Conservation (phyloP, 2,113 vertebrate genomes). For the Nanorana parkeri region DNA sequence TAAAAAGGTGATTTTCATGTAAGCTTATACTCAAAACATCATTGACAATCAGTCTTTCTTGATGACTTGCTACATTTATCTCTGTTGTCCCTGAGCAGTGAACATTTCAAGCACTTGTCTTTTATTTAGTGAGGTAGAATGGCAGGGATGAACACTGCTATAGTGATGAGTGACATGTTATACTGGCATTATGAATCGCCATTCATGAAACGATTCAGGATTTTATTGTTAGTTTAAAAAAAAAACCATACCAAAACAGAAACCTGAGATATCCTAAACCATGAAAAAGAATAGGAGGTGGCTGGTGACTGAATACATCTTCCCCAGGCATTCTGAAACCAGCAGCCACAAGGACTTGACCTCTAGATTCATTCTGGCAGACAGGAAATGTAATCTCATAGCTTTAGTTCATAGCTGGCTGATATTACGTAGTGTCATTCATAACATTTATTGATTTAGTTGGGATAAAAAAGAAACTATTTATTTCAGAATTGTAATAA, state of each 20-base stretch:
- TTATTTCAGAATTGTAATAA: constrained; percentile 31
- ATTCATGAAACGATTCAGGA: not conserved
- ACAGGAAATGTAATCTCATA: constrained; percentile 16
- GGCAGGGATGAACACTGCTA: too few species aligned
- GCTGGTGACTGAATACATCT: not conserved
- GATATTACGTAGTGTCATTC: not conserved
- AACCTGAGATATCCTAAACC: not conserved
- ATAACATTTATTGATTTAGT: not conserved
- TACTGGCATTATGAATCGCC: not conserved
- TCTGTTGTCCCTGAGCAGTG: too few species aligned
- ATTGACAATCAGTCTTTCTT: too few species aligned
- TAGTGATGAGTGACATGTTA: constrained; percentile 6
- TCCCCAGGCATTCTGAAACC: not conserved
- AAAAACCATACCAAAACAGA: not conserved
- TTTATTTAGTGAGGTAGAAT: too few species aligned
- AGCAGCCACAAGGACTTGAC: constrained; percentile 13
- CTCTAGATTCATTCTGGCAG: not conserved
- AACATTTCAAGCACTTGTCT: too few species aligned
- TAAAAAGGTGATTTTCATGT: too few species aligned
- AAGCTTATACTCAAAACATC: too few species aligned
- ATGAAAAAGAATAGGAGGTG: not conserved
- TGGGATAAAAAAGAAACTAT: not conserved
- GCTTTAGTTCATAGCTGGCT: not conserved
- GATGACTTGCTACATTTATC: too few species aligned
- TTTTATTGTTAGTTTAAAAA: constrained; percentile 1